Base-by-base conservation (phyloP, 1,140 invertebrate genomes). In the Hylaeus volcanicus region DNA sequence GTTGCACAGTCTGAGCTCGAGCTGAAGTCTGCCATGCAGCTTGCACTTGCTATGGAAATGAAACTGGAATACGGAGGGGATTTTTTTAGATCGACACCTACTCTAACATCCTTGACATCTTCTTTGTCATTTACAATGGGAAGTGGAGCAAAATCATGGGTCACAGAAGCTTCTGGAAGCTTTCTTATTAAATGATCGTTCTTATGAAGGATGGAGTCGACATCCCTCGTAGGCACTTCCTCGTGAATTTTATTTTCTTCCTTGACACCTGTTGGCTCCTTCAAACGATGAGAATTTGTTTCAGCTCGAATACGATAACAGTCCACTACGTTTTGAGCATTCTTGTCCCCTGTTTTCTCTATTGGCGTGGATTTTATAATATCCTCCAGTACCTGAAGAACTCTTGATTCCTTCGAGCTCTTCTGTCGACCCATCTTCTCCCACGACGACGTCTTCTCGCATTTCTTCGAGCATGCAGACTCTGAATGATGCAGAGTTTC, bases 151-250 rank as follows among this genome's bases (percentile, higher is more conserved):
- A 0, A 39, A 53, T 45, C 2, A 14, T n/a, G 2, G 9, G 53
- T 14, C 15, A 11, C n/a, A 5, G 55, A 1, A 4, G 0, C 3
- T 9, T 56, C n/a, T 8, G 43, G 3, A 43, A 53, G 1, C 2
- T 41, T 26, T 0, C 39, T 51, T 0, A 6, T 5, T 1, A 11
- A 2, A 15, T 12, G 58, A 55, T 1, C n/a, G 6, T n/a, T 12
- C 12, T 41, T 26, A 3, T 5, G 12, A 15, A 43, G 5, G 15
- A 37, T 37, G 0, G 15, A n/a, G 14, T 68, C 63, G 0, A 74
- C 9, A 8, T 80, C 78, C 12, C 64, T 80, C 5, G 78, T 80
- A 2, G 78, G 78, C 0, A 65, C 70, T 9, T 80, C 78, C 0
- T 80, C 55, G 0, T 15, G 26, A 1, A 53, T 75, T 2, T 43